Evolutionary conservation across 2,888 invertebrate genomes (phyloP).

Genomic region (Leptopterna dolabrata): DNA sequence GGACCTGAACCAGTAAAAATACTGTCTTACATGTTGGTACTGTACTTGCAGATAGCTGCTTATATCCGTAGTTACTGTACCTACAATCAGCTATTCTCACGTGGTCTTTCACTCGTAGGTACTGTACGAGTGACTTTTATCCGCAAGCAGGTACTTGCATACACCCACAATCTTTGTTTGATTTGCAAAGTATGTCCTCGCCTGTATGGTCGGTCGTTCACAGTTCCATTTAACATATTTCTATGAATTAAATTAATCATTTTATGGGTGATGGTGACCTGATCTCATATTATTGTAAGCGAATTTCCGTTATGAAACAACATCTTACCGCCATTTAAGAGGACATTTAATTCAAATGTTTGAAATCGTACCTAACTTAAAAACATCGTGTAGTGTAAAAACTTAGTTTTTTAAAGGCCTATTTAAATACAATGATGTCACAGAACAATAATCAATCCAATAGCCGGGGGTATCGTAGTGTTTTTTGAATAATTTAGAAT

Average conservation of each 20-base stretch:
- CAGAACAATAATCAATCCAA: slow-evolving; percentile 16
- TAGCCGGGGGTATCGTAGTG: background rate
- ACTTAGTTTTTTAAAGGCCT: slow-evolving; percentile 20
- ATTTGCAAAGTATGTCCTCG: too few species aligned
- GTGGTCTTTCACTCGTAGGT: too few species aligned
- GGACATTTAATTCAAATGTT: background rate
- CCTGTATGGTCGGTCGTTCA: background rate
- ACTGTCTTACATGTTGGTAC: too few species aligned
- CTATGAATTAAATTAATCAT: background rate
- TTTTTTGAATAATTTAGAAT: background rate
- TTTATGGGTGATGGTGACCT: background rate
- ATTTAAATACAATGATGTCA: background rate
- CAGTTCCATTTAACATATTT: background rate
- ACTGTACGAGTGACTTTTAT: too few species aligned
- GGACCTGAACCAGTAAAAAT: too few species aligned
- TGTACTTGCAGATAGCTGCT: too few species aligned
- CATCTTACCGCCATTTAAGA: background rate
- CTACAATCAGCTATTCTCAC: too few species aligned
- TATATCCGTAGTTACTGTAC: too few species aligned
- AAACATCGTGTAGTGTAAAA: background rate
- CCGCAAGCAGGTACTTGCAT: too few species aligned
- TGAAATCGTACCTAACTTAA: background rate
- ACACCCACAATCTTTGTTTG: too few species aligned
- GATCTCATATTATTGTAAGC: slow-evolving; percentile 12
- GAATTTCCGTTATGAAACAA: background rate